Evolutionary conservation across 1,140 invertebrate species (phyloP), one percentile per base, ranked within the genome.

Genomic region (Metaphire vulgaris): DNA sequence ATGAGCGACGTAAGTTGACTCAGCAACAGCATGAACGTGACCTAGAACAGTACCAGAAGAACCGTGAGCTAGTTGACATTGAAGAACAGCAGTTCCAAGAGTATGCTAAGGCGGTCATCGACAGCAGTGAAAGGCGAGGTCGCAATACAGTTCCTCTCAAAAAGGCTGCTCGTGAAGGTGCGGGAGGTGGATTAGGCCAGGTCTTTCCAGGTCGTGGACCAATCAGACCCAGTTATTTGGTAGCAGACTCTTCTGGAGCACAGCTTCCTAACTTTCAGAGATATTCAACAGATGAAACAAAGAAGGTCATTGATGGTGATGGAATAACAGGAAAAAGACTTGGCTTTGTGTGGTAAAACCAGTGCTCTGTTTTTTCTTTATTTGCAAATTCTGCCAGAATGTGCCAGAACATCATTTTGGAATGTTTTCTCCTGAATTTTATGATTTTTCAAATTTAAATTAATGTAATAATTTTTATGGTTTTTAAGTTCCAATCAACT

Each of bases 11-110:
- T 14, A 28, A 30, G 12, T 75, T 80, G 32, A 81, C 80, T 41
- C 34, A 79, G 26, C 69, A 79, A 2, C 74, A 72, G 21, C 78
- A 77, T 56, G 77, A 82, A 33, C 75, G 80, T 33, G 74, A 80
- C 29, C 71, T 85, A 16, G 82, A 81, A 0, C 76, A 84, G 66
- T 84, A 85, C 69, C 76, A 80, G 28, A 81, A 80, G 16, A 85
- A 85, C 66, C 69, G 81, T 15, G 82, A 83, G 31, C 78, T 85
- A 21, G 75, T 85, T 2, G 77, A 77, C 1, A 77, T 83, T n/a
- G 85, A 86, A 68, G 85, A 86, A 72, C 64, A 80, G 64, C 85
- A 85, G 74, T 86, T 86, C 81, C 84, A 85, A 76, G 84, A 85
- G 70, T 87, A 87, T 76, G 86, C 85, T 29, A 78, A 33, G 16